Conservation (phyloP, 2,888 invertebrate species). For the Aphodius sticticus region DNA sequence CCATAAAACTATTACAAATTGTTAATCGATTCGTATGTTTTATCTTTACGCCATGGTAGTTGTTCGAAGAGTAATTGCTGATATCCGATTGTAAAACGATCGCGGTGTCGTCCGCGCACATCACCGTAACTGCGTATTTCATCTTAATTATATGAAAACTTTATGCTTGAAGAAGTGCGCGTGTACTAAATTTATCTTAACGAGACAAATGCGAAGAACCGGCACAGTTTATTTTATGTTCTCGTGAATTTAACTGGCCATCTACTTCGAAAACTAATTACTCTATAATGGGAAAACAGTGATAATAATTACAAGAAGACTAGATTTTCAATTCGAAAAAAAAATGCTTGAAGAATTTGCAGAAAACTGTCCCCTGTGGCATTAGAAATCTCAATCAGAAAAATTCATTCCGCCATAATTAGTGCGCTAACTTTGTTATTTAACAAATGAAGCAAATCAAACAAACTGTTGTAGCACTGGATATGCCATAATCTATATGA, state of each 20-base stretch:
- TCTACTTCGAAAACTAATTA: not conserved
- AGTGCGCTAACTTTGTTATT: no score
- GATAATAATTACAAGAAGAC: not conserved
- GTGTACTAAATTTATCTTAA: not conserved
- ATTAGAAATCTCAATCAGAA: no score
- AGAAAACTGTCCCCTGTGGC: no score
- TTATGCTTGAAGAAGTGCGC: not conserved
- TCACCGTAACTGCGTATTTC: slow-evolving; percentile 4
- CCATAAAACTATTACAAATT: not conserved
- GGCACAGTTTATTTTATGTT: not conserved
- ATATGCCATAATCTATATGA: no score
- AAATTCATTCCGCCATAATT: no score
- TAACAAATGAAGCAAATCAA: no score
- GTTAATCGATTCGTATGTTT: slow-evolving; percentile 4
- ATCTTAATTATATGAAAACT: not conserved
- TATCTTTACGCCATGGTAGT: not conserved
- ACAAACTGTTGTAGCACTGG: no score
- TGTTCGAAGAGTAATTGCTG: not conserved
- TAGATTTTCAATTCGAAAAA: not conserved
- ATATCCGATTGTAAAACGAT: not conserved
- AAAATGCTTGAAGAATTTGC: no score
- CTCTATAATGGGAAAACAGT: not conserved
- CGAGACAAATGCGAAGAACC: not conserved
- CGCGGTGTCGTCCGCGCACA: not conserved
- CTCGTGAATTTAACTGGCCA: not conserved